These are phyloP conservation scores for Crossaster papposus DNA, from an alignment of 53 echinoderm and acorn worm species.

Conservation along the genomic window DNA sequence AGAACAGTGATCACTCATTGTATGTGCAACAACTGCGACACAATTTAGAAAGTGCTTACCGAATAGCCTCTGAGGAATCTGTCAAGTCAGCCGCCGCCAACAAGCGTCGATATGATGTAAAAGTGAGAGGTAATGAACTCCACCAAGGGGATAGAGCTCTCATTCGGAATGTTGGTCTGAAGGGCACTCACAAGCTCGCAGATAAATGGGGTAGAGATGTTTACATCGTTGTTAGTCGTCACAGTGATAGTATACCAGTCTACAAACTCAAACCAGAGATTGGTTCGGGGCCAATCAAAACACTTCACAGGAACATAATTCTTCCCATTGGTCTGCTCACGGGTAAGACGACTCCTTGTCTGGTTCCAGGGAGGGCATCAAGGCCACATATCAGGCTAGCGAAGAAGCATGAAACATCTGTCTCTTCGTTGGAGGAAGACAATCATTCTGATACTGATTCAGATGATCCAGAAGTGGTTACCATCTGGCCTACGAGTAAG, in stretches of 20 bases:
- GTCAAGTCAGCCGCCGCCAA: constrained; percentile 39
- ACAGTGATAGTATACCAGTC: constrained; percentile 44
- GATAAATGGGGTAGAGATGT: constrained; percentile 10
- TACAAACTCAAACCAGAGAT: constrained; percentile 45
- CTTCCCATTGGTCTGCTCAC: constrained; percentile 34
- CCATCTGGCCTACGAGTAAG: too few species aligned
- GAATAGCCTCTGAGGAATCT: constrained; percentile 18
- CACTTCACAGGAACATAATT: constrained; percentile 32
- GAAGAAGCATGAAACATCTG: too few species aligned
- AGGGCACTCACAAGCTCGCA: constrained; percentile 36
- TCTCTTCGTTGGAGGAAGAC: too few species aligned
- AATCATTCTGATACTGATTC: too few species aligned
- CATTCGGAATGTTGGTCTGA: constrained; percentile 37
- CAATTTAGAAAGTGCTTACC: constrained; percentile 25
- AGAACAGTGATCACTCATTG: constrained; percentile 8
- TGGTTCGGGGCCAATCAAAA: constrained; percentile 13
- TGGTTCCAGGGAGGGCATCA: not conserved
- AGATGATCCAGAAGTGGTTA: too few species aligned
- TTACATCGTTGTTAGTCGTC: constrained; percentile 3
- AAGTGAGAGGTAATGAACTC: constrained; percentile 33
- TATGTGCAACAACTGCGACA: constrained; percentile 37
- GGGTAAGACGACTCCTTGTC: not conserved
- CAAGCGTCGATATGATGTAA: constrained; percentile 31
- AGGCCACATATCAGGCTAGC: too few species aligned
- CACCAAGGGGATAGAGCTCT: constrained; percentile 18